Base-by-base conservation (phyloP, 2,797 vertebrate genomes). In the Staurois parvus region DNA sequence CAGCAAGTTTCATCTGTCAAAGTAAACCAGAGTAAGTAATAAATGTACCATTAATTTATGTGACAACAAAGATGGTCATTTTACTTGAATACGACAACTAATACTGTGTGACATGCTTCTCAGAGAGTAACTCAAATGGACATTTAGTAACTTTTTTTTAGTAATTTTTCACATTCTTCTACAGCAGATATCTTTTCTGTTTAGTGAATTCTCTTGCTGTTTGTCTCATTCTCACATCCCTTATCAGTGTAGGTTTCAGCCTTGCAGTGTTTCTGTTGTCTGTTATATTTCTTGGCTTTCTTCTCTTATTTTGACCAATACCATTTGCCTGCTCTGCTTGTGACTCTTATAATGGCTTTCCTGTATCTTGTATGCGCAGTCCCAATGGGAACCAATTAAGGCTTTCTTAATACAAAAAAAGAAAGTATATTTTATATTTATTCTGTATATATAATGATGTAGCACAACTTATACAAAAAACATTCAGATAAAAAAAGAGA, bases 1-100 rank as follows among this genome's bases (percentile, higher is more conserved):
- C 93, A 95, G 77, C 92, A 90, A 21, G 91, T 94, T 85, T 92
- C 90, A 88, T 94, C 95, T 89, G 88, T 91, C 89, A 87, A 91
- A 90, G 92, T 93, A 88, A 95, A 90, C 92, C 94, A 95, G 90
- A 96, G 97, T 97, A 94, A 97, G 97, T 97, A 86, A 89, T 79
- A 8, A 30, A 48, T 40, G 8, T 69, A 79, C 17, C 48, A 67
- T n/a, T n/a, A n/a, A 8, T 17, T 26, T 9, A n/a, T 19, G 64
- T 56, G 66, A 19, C 21, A 32, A 77, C 26, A n/a, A 24, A 28
- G 17, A 52, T 52, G 37, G 2, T 10, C 17, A 45, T 30, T 8
- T 66, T 34, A 19, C 13, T 32, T 24, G 15, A n/a, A 34, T 59
- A 24, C 29, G 12, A 21, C 24, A 10, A 19, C 30, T 19, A 9